Base-by-base conservation (phyloP, 2,113 vertebrate species). In the Gymnogyps californianus region DNA sequence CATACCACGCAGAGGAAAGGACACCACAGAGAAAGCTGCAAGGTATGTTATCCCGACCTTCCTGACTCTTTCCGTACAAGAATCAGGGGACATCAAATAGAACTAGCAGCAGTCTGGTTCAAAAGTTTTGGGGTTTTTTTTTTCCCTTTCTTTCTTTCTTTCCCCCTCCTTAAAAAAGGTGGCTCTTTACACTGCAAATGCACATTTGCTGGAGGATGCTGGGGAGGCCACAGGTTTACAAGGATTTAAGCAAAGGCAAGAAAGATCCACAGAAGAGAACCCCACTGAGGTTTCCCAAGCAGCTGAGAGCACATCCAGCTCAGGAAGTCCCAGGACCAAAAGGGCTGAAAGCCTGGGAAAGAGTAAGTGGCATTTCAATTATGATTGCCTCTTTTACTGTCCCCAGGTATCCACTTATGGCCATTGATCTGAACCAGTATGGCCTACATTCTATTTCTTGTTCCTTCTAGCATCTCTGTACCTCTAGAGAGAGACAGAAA, bases 351-450 rank as follows among this genome's bases (percentile, higher is more conserved):
- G 70, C 40, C 85, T 90, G 82, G 51, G 52, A 82, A 71, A 72
- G 74, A 55, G 46, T 79, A 95, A 96, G 82, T 67, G 88, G 70
- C 88, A 76, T 90, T 92, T 76, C 85, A 90, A 17, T 79, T 42
- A 67, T 15, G 57, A 85, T 4, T 76, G 88, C 58, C 92, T 93
- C 78, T 83, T 79, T 46, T 79, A 28, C 70, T 85, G 92, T 80
- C 85, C 88, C 92, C 94, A 88, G 90, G 88, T 67, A 91, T 44
- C 88, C 90, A 88, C 90, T 94, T 49, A 59, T 0, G 5, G 94
- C 70, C 70, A 90, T 85, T 36, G 34, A 92, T 85, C 90, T 22
- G 44, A 78, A 83, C 65, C 81, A 51, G 10, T 7, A 52, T 20
- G 31, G 61, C 75, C 81, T 70, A 38, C 4, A 67, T 67, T 36